Evolutionary conservation across 2,888 invertebrate species (phyloP), one percentile per base, ranked within the genome.

Genomic region (Incurvaria masculella): DNA sequence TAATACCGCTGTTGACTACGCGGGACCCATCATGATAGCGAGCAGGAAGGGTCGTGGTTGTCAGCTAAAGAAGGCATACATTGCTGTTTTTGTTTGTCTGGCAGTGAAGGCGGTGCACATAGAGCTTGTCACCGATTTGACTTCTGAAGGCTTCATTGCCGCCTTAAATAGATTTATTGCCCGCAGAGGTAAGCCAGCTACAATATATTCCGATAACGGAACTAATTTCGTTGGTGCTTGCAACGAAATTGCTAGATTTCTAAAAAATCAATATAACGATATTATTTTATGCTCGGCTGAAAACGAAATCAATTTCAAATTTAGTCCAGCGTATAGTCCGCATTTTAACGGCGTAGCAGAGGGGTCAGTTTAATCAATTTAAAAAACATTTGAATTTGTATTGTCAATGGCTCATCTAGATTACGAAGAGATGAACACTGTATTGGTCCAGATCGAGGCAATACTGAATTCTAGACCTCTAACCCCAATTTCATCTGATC

Each of bases 391-490:
- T 10, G 42, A 26, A 21, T 26, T 45, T 14, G 17, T 48, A 4
- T n/a, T 48, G 23, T 40, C 40, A 4, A 44, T 40, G 5, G 16
- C 44, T 46, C 39, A 45, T 41, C 40, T 33, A 23, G 47, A 48
- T 4, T 52, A 33, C 18, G 50, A 52, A 21, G 50, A 52, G 20
- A 21, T 52, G 8, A 4, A 42, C 54, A 10, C 53, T 53, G 55
- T 42, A 51, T 56, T 3, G 52, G n/a, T n/a, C n/a, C n/a, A n/a
- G n/a, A n/a, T n/a, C n/a, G n/a, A n/a, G n/a, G n/a, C n/a, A n/a
- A n/a, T 55, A 16, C 46, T 56, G 2, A 58, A 55, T 39, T 53
- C 53, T n/a, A 54, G 56, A 21, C 58, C 56, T 18, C 45, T 58
- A 38, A 52, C 48, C 42, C 56, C 56, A 10, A 8, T 58, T n/a